A percentile compares a stretch with the other conserved stretches of the same genome.
Evolutionary conservation across 2,113 vertebrate genomes (phyloP).

Genomic region (Pogonocichla stellata): DNA sequence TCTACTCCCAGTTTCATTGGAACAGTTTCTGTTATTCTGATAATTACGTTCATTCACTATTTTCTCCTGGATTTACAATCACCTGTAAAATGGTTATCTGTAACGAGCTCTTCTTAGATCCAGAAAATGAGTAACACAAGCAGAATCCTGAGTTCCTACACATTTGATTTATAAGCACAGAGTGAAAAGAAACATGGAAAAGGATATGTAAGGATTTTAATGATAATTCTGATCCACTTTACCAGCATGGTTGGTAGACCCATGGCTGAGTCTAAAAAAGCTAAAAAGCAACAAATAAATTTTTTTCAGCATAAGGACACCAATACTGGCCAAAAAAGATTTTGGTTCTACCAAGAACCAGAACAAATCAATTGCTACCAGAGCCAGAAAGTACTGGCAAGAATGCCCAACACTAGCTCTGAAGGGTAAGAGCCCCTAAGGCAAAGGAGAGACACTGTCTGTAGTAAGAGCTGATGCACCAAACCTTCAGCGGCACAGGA

Average conservation of each 20-base stretch:
- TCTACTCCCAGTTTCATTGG: neutral
- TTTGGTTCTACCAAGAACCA: neutral
- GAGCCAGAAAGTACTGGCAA: neutral
- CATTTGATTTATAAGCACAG: neutral
- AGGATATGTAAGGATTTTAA: neutral
- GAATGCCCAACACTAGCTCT: neutral
- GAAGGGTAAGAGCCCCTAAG: neutral
- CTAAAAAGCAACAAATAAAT: neutral
- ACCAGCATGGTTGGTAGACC: neutral
- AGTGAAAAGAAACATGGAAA: neutral
- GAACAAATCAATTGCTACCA: neutral
- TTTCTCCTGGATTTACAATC: neutral
- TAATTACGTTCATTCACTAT: neutral
- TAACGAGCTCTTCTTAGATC: neutral
- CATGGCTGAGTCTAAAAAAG: neutral
- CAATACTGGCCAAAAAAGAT: neutral
- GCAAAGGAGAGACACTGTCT: rapidly evolving
- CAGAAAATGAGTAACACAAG: neutral
- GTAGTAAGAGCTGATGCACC: neutral
- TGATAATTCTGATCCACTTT: neutral
- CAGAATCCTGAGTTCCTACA: neutral
- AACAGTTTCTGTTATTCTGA: neutral
- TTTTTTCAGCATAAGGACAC: neutral
- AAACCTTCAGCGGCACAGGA: neutral
- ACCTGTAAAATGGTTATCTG: neutral